Conservation (phyloP, 2,888 invertebrate genomes). For the Acrobeloides nanus region DNA sequence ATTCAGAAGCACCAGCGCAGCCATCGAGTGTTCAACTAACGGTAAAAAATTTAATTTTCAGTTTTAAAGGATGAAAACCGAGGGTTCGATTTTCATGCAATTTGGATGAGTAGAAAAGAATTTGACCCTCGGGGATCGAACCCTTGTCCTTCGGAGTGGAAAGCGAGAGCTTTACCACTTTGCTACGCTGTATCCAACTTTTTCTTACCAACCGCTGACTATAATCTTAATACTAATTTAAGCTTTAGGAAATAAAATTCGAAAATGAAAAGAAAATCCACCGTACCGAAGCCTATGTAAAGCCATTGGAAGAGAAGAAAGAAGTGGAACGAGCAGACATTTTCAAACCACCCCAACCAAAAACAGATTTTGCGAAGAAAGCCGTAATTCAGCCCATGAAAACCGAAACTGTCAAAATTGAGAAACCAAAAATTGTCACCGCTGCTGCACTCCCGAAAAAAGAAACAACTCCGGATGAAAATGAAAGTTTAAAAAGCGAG, state of each 20-base stretch:
- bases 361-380: conserved; percentile 43
- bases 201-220: too few species aligned
- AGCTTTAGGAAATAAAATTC: too few species aligned
- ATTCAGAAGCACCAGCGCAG: background rate
- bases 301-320: conserved; percentile 12
- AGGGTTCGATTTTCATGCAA: too few species aligned
- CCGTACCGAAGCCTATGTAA: conserved; percentile 1
- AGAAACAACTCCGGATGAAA: background rate
- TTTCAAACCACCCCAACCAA: conserved; percentile 27
- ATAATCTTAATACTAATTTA: too few species aligned
- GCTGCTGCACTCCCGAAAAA: conserved; percentile 1
- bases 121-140: too few species aligned
- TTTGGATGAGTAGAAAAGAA: too few species aligned
- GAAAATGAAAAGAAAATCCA: background rate
- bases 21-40: too few species aligned
- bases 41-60: too few species aligned
- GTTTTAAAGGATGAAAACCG: too few species aligned
- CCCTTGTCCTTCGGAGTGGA: too few species aligned
- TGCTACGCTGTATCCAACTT: too few species aligned
- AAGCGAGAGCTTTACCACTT: too few species aligned
- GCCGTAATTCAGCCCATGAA: conserved; percentile 45
- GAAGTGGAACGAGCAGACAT: conserved; percentile 23
- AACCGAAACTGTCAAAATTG: conserved; percentile 32
- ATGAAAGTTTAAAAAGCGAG: background rate
- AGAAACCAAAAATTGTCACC: conserved; percentile 15